phyloP scores from a whole-genome alignment of 1,140 invertebrate species.

The Drosophila kurseongensis region DNA sequence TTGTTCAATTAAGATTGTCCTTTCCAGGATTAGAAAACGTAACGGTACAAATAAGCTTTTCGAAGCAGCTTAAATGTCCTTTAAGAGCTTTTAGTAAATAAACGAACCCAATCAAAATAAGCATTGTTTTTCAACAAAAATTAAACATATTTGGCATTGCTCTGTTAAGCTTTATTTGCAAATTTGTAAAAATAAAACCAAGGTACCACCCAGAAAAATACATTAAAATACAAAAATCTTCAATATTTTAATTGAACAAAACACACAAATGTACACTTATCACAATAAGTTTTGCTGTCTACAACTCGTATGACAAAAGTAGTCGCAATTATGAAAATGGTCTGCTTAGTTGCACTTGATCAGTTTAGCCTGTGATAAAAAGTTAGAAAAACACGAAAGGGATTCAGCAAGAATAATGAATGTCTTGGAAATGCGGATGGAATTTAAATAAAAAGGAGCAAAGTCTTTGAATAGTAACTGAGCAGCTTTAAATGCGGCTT shows the following conservation, averaged over 20 bases:
- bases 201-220: not conserved
- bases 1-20: too few species aligned
- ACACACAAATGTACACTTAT: constrained; percentile 62
- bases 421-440: constrained; percentile 46
- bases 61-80: not conserved
- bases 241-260: constrained; percentile 56
- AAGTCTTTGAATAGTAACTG: not conserved
- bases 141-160: too few species aligned
- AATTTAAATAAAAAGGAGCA: constrained; percentile 3
- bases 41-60: constrained; percentile 1
- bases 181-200: too few species aligned
- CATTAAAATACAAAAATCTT: constrained; percentile 24
- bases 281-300: constrained; percentile 55
- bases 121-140: too few species aligned
- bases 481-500: constrained; percentile 68
- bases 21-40: not conserved
- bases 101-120: not conserved
- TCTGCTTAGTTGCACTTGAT: constrained; percentile 67
- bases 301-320: constrained; percentile 27
- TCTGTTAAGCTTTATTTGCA: too few species aligned
- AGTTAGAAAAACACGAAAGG: constrained; percentile 33
- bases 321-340: constrained; percentile 32
- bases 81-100: constrained; percentile 12
- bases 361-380: constrained; percentile 48
- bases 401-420: constrained; percentile 22